Evolutionary conservation across 2,113 vertebrate genomes (phyloP), one percentile per base, ranked within the genome.

Genomic region (Pituophis catenifer): DNA sequence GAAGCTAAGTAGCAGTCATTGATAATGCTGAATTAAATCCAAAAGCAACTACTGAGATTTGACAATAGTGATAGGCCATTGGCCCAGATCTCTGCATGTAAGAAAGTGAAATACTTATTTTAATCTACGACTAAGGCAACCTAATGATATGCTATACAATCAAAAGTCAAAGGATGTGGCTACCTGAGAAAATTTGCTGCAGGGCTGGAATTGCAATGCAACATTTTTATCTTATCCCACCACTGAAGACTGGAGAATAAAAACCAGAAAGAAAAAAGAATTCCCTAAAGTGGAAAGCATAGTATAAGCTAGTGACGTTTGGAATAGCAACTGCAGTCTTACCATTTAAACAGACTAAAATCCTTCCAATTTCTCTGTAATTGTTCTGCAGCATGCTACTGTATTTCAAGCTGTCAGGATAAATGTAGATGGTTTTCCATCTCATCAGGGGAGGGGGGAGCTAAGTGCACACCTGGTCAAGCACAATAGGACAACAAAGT

Each of bases 341-440:
- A 50, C 52, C 13, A 50, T 52, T 70, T 92, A 54, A 87, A 75
- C 53, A 70, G 52, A 58, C 29, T 48, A 53, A 90, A 81, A 88
- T 52, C 91, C 62, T 50, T 91, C 48, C 86, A 54, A 8, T 94
- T 12, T 87, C 53, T 88, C 38, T 70, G 15, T 44, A 24, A 93
- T 91, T 62, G 65, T 65, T 91, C 65, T 89, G 86, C 90, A 89
- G 65, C 55, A 86, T 86, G 87, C 70, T 54, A 29, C 91, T n/a
- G 48, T 88, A 90, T 62, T 86, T 87, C 81, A 90, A 92, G 52
- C 50, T 70, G 91, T 54, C 88, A 94, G 58, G 33, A 54, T 94
- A n/a, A 81, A 53, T 90, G 86, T 52, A 86, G 58, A 87, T 55
- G 24, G 23, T 86, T 70, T 92, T 90, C 52, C 52, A 44, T 88